Percentiles rank a stretch among this genome's conserved stretches.
Evolutionary conservation across 2,888 invertebrate species (phyloP).

Genomic region (Coelopa pilipes): DNA sequence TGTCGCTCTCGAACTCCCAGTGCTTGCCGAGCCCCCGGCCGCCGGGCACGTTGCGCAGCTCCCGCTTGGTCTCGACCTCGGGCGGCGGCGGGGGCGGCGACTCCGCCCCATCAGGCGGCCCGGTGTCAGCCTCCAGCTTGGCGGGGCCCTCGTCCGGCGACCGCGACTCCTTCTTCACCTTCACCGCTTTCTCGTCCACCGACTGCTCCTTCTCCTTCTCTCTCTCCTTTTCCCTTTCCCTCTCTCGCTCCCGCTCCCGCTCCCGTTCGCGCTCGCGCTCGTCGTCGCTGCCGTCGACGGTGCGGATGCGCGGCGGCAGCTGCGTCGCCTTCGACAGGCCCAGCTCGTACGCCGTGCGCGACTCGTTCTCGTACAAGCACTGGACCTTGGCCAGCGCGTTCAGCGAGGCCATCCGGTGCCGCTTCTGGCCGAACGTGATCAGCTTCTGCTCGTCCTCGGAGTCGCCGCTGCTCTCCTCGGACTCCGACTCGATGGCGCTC

Average conservation of each 20-base stretch:
- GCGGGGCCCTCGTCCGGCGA: constrained; percentile 44
- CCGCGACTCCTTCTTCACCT: constrained; percentile 46
- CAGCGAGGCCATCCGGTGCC: constrained; percentile 86
- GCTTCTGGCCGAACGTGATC: constrained; percentile 74
- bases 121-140: constrained; percentile 40
- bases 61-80: constrained; percentile 68
- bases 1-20: constrained; percentile 78
- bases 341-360: constrained; percentile 76
- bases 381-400: constrained; percentile 92
- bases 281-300: constrained; percentile 68
- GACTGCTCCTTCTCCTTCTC: constrained; percentile 54
- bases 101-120: constrained; percentile 48
- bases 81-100: constrained; percentile 32
- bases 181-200: constrained; percentile 38
- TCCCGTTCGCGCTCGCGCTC: constrained; percentile 58
- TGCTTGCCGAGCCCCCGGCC: constrained; percentile 84
- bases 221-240: constrained; percentile 63
- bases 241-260: constrained; percentile 35
- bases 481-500: constrained; percentile 37
- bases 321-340: constrained; percentile 68
- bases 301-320: constrained; percentile 67
- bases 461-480: constrained; percentile 52
- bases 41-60: constrained; percentile 78
- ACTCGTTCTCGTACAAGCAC: constrained; percentile 90
- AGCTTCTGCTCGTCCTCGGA: constrained; percentile 63